Base-by-base conservation (phyloP, 1,140 invertebrate species). In the Sitodiplosis mosellana region DNA sequence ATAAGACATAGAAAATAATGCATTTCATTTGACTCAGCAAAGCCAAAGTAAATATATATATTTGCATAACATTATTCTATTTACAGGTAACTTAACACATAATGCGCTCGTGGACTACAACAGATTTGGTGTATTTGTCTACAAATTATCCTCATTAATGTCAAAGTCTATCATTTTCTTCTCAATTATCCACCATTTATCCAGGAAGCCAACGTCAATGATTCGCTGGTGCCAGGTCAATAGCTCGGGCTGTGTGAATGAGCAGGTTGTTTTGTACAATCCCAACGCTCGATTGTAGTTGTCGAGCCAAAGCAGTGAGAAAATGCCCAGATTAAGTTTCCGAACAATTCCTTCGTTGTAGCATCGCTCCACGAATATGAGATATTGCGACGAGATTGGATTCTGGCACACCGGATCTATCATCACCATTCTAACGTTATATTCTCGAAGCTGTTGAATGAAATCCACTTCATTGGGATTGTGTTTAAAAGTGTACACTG, bases 111-210 rank as follows among this genome's bases (percentile, higher is more conserved):
- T 27, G 3, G 3, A 5, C 27, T 27, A 27, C 27, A 27, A 27
- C 27, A 27, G 27, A 5, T 27, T 27, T 27, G 27, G 10, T 5
- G 27, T 10, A 27, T 27, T 27, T 27, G 3, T 27, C 27, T 27
- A 27, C 27, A 27, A 27, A 27, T 3, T 27, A 27, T 27, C 10
- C 10, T 56, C 67, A 65, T 86, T 87, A 10, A 86, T 64, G 71
- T 88, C 85, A 70, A 77, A 88, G 63, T 87, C 76, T 43, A 63
- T 67, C 73, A 85, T 85, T 59, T 77, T 77, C 52, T 73, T 70
- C 41, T 72, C 70, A 20, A 83, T 63, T 47, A 78, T 68, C 74
- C 78, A 80, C 79, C 81, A 89, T 48, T 69, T 70, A 48, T 80
- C 76, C 58, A 81, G 69, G 54, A 87, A 73, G 6, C 87, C 87